Evolutionary conservation across 2,113 vertebrate genomes (phyloP), one percentile per base, ranked within the genome.

Genomic region (Herpetotheres cachinnans): DNA sequence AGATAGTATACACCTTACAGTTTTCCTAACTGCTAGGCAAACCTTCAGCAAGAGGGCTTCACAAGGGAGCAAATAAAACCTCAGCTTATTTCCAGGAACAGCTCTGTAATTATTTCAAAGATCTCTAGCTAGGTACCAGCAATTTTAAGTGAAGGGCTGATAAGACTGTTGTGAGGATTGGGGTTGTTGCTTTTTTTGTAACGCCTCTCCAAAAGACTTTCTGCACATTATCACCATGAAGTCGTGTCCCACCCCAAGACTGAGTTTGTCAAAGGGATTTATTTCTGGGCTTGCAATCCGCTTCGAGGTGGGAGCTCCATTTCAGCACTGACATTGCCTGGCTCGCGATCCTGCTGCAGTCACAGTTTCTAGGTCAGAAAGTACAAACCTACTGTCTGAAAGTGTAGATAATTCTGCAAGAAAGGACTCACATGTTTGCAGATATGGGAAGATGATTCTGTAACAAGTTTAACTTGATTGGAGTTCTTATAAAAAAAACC

Each of bases 401-500:
- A 69, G 44, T 15, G 38, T 1, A 76, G 36, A 46, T 32, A 46
- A 52, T 17, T 62, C 70, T 54, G 34, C 25, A 71, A 34, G 69
- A 56, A 77, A 65, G 47, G 25, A 46, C 70, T 77, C 47, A 36
- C 15, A 24, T 0, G 0, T 42, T 47, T 81, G 22, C 34, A 71
- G 71, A 26, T 5, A 50, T 2, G 4, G 34, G 52, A 67, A 62
- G 11, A 67, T 26, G 8, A 69, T 24, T 29, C 56, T 34, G 26
- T 29, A 42, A 49, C 21, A 1, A 49, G 10, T 25, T 66, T 7
- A 19, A 52, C 42, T 70, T 1, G 0, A 67, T 0, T 24, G 12
- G 67, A 77, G 34, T 44, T 38, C 44, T 56, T 25, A 8, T 3
- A 42, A 34, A 46, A 40, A 27, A 14, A 58, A 44, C 16, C 72